Evolutionary conservation across 2,888 invertebrate species (phyloP).

Genomic region (Nowickia ferox): DNA sequence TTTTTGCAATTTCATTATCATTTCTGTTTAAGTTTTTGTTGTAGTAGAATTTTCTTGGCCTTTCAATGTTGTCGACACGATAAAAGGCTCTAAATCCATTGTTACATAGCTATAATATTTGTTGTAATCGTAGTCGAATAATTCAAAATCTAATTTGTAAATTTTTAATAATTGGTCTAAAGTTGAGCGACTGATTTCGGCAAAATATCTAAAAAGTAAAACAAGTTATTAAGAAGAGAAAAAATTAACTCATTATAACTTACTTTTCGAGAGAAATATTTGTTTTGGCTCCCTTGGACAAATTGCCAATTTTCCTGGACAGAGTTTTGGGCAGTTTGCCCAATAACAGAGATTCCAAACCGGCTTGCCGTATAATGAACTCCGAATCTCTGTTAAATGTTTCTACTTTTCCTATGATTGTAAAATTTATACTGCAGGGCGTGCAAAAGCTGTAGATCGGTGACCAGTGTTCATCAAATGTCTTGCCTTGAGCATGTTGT

Average conservation of each 20-base stretch:
- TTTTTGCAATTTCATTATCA: conserved; percentile 10
- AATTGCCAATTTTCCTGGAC: conserved; percentile 84
- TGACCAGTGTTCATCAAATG: conserved; percentile 87
- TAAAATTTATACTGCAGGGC: conserved; percentile 87
- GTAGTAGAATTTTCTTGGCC: conserved; percentile 51
- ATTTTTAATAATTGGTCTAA: conserved; percentile 86
- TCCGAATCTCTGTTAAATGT: conserved; percentile 86
- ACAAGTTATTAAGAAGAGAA: not conserved
- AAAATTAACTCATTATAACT: conserved; percentile 77
- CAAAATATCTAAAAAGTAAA: conserved; percentile 83
- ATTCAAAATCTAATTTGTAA: conserved; percentile 88
- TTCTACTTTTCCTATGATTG: conserved; percentile 87
- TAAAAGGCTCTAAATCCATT: conserved; percentile 63
- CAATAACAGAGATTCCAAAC: conserved; percentile 84
- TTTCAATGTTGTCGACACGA: conserved; percentile 44
- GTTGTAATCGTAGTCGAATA: conserved; percentile 87
- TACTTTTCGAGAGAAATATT: conserved; percentile 85
- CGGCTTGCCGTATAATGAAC: conserved; percentile 86
- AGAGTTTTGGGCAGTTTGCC: conserved; percentile 84
- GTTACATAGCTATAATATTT: conserved; percentile 84
- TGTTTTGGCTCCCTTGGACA: conserved; percentile 79
- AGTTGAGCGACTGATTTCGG: conserved; percentile 85
- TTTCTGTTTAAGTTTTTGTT: conserved; percentile 49
- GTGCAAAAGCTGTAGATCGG: conserved; percentile 87
- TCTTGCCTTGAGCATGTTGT: conserved; percentile 85